Evolutionary conservation across 2,113 vertebrate species (phyloP).

Genomic region (Tragelaphus imberbis): DNA sequence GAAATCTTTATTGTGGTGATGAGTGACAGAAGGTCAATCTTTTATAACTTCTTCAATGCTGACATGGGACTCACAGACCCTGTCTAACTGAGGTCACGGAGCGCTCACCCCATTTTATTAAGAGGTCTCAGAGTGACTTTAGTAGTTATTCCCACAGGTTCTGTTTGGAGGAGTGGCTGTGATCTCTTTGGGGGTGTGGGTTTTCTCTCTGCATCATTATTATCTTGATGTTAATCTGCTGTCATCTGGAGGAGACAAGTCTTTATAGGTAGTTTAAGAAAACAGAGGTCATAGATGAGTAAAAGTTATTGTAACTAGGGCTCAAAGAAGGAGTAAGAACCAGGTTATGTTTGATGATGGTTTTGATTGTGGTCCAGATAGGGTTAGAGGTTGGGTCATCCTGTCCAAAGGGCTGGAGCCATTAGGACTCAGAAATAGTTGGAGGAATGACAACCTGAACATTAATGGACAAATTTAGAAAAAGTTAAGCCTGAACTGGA

Average conservation of each 20-base stretch:
- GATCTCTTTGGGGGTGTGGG: background rate
- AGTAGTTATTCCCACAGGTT: background rate
- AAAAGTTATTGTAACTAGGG: background rate
- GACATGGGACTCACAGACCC: background rate
- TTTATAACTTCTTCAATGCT: background rate
- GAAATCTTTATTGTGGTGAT: background rate
- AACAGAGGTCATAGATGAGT: background rate
- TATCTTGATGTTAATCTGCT: background rate
- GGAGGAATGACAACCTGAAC: background rate
- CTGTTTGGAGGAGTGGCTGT: background rate
- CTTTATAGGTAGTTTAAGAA: background rate
- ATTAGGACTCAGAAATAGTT: background rate
- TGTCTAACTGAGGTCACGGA: background rate
- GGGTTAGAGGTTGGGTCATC: background rate
- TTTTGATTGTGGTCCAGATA: background rate
- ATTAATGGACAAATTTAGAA: background rate
- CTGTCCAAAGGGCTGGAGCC: background rate
- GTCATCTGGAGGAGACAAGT: background rate
- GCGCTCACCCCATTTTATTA: background rate
- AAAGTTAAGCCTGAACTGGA: background rate
- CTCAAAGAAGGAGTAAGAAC: background rate
- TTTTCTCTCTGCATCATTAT: background rate
- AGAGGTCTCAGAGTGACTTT: background rate
- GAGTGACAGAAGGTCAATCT: background rate
- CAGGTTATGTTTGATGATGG: rapidly evolving